phyloP scores from a whole-genome alignment of 30 jellyfish, hydroid and myxozoan species.

The Hydractinia echinata region DNA sequence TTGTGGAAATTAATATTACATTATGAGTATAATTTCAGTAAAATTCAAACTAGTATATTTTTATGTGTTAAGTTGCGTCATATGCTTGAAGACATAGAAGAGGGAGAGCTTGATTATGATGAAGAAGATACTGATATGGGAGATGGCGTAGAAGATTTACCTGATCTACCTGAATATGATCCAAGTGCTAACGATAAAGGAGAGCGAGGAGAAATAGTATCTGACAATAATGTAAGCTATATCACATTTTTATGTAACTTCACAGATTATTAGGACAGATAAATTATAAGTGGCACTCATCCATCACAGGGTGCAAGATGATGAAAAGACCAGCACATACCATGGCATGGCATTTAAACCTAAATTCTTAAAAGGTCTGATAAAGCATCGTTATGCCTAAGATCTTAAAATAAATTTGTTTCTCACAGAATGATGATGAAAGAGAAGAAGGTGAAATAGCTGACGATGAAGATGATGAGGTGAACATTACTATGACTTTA shows the following conservation, averaged over 20 bases:
- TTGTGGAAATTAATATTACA: no score
- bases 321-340: no score
- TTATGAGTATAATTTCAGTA: no score
- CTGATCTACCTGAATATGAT: slow-evolving; percentile 42
- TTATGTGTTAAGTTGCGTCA: slow-evolving; percentile 6
- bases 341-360: no score
- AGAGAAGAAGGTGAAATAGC: slow-evolving; percentile 27
- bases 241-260: neutral
- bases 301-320: no score
- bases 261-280: no score
- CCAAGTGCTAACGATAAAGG: slow-evolving; percentile 41
- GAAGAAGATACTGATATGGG: slow-evolving; percentile 65
- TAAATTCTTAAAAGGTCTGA: no score
- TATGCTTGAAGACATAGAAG: slow-evolving; percentile 75
- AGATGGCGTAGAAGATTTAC: slow-evolving; percentile 51
- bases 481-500: neutral
- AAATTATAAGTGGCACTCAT: no score
- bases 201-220: slow-evolving; percentile 87
- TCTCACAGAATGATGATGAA: neutral
- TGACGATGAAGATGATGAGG: slow-evolving; percentile 8
- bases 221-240: slow-evolving; percentile 57
- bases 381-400: no score
- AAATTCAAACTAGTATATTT: no score
- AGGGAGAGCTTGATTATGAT: slow-evolving; percentile 95
- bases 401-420: no score